A percentile compares a stretch with the other conserved stretches of the same genome.
These are phyloP conservation scores for Salvelinus fontinalis DNA, from an alignment of 2,113 vertebrate genomes.

Conservation along the genomic window DNA sequence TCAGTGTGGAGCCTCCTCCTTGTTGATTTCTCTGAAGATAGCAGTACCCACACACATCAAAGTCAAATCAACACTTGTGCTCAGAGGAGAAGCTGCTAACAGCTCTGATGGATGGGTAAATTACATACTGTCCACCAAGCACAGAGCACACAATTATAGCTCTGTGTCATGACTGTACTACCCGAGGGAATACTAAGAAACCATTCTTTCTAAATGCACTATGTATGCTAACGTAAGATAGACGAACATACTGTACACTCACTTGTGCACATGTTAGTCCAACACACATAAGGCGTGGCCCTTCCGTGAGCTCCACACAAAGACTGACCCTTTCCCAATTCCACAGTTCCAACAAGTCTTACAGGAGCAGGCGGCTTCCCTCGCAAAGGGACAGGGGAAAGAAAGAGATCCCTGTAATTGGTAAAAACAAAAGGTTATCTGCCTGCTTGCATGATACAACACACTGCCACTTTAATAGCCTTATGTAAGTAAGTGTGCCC, in stretches of 20 bases:
- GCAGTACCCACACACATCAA: not conserved
- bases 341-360: conserved; percentile 36
- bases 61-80: not conserved
- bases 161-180: too few relatives aligned
- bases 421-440: conserved; percentile 51
- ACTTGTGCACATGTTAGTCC: not conserved
- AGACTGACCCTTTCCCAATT: not conserved
- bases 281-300: not conserved
- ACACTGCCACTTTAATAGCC: conserved; percentile 49
- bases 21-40: not conserved
- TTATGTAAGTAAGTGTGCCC: conserved; percentile 36
- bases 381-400: conserved; percentile 4
- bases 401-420: conserved; percentile 40
- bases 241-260: not conserved
- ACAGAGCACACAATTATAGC: too few relatives aligned
- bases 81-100: not conserved
- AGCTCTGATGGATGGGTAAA: too few relatives aligned
- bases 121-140: too few relatives aligned
- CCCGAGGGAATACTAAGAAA: not conserved
- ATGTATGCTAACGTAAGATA: not conserved
- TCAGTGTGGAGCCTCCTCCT: not conserved
- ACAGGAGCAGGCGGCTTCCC: conserved; percentile 14
- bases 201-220: not conserved
- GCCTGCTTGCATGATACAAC: conserved; percentile 52
- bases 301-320: not conserved